phyloP scores from a whole-genome alignment of 2,888 invertebrate species.

The Rotaria sp. region DNA sequence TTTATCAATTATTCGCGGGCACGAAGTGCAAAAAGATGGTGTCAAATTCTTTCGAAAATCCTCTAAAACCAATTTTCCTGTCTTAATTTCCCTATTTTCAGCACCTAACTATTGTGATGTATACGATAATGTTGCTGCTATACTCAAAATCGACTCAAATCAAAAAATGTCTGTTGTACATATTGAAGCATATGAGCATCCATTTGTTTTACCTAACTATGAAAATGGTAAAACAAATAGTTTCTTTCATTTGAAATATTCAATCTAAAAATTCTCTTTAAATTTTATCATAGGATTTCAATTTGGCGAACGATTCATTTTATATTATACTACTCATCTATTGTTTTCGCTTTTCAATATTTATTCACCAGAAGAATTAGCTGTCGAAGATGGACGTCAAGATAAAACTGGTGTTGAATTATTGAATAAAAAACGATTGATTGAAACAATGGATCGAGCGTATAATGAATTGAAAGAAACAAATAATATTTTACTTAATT shows the following conservation, averaged over 20 bases:
- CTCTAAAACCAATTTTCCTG: conserved; percentile 30
- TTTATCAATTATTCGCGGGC: conserved; percentile 35
- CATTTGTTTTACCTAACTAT: conserved; percentile 40
- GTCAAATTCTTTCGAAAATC: not conserved
- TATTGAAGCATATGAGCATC: not conserved
- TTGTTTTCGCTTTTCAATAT: not conserved
- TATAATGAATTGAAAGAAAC: not conserved
- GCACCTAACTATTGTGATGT: conserved; percentile 39
- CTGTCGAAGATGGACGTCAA: not conserved
- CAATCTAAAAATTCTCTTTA: no score
- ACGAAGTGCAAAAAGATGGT: conserved; percentile 36
- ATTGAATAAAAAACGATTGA: not conserved
- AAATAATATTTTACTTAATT: not conserved
- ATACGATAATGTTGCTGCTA: conserved; percentile 35
- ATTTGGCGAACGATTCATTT: not conserved
- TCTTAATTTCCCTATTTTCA: conserved; percentile 31
- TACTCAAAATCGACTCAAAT: not conserved
- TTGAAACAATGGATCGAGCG: not conserved
- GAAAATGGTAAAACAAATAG: not conserved
- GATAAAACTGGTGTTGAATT: not conserved
- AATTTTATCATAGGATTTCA: not conserved
- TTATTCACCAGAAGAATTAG: not conserved
- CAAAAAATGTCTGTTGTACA: not conserved
- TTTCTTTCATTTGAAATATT: no score
- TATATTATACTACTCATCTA: not conserved